Evolutionary conservation across 2,113 vertebrate species (phyloP).

Genomic region (Micromys minutus): DNA sequence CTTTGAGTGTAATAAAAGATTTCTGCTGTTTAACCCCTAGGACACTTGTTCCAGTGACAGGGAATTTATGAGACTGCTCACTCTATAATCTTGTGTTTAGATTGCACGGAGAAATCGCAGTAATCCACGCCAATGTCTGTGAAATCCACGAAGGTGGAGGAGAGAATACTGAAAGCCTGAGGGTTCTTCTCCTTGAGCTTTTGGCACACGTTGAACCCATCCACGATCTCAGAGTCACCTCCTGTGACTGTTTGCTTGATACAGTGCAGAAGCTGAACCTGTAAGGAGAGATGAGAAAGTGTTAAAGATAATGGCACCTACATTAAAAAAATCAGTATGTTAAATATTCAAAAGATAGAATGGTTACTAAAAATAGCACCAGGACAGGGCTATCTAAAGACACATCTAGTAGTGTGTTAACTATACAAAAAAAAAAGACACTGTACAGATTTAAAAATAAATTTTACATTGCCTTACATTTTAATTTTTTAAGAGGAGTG

Average conservation of each 20-base stretch:
- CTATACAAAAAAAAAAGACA: too few relatives aligned
- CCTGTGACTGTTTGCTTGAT: slow-evolving; percentile 91
- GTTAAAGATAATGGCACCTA: background rate
- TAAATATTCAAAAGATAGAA: background rate
- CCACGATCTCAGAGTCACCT: slow-evolving; percentile 93
- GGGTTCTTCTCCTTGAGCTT: slow-evolving; percentile 90
- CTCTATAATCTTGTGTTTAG: slow-evolving; percentile 95
- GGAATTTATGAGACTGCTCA: slow-evolving; percentile 81
- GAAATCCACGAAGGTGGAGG: slow-evolving; percentile 91
- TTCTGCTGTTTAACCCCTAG: slow-evolving; percentile 43
- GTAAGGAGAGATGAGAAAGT: slow-evolving; percentile 43
- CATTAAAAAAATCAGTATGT: background rate
- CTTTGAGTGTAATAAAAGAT: background rate
- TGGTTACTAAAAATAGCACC: too few relatives aligned
- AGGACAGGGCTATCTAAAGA: too few relatives aligned
- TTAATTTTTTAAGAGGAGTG: too few relatives aligned
- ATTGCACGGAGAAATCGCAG: slow-evolving; percentile 94
- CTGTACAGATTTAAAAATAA: too few relatives aligned
- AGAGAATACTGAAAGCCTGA: slow-evolving; percentile 89
- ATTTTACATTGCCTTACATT: too few relatives aligned
- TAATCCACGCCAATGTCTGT: slow-evolving; percentile 93
- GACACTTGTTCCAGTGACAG: background rate
- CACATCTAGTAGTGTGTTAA: too few relatives aligned
- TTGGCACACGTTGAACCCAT: slow-evolving; percentile 91
- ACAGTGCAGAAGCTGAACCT: slow-evolving; percentile 97